Conservation (phyloP, 1,140 invertebrate genomes). For the Colletes gigas region DNA sequence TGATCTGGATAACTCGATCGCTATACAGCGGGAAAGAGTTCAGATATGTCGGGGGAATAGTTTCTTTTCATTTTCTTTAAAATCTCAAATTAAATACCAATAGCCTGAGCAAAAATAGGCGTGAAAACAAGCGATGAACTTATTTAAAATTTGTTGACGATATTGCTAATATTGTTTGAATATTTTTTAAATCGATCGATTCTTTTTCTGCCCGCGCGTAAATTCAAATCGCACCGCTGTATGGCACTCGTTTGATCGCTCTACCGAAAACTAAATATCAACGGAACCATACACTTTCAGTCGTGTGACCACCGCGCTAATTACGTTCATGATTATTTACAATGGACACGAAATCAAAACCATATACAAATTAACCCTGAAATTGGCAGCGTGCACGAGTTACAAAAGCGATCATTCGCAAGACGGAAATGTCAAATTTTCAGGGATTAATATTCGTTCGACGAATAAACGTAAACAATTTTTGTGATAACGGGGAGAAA, state of each 20-base stretch:
- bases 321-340: constrained; percentile 24
- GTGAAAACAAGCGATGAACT: too few relatives aligned
- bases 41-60: too few relatives aligned
- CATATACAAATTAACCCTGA: constrained; percentile 25
- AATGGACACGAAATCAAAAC: constrained; percentile 5
- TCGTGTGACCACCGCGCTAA: constrained; percentile 14
- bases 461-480: not conserved
- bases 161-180: too few relatives aligned
- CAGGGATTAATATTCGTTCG: not conserved
- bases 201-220: not conserved
- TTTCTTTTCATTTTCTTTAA: too few relatives aligned
- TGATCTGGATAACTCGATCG: too few relatives aligned
- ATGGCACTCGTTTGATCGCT: constrained; percentile 25
- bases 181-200: not conserved
- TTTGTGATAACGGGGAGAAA: not conserved
- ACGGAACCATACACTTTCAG: constrained; percentile 25
- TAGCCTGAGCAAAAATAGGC: too few relatives aligned
- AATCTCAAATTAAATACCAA: too few relatives aligned
- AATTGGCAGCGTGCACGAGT: constrained; percentile 10
- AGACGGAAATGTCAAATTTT: constrained; percentile 14
- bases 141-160: too few relatives aligned
- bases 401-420: constrained; percentile 3
- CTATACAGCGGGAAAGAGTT: too few relatives aligned
- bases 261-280: constrained; percentile 35
- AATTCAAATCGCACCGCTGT: constrained; percentile 11